A percentile compares a stretch with the other conserved stretches of the same genome.
phyloP scores from a whole-genome alignment of 2,888 invertebrate genomes.

The Poecilobothrus nobilitatus region DNA sequence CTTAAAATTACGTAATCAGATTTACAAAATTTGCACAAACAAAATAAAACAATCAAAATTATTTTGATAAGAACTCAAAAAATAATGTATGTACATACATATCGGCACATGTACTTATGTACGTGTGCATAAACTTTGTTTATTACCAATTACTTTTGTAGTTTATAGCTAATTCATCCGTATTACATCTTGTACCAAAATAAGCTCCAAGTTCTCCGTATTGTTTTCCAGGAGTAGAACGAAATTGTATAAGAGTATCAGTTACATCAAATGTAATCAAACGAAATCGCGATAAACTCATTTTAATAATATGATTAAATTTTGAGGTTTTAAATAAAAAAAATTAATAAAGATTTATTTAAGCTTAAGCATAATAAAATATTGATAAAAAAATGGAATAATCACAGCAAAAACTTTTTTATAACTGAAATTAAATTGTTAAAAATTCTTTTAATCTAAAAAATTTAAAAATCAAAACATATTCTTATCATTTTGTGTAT shows the following conservation, averaged over 20 bases:
- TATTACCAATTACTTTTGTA: conserved; percentile 57
- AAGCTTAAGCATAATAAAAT: no score
- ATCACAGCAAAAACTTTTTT: no score
- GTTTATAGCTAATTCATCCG: conserved; percentile 50
- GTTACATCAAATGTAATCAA: conserved; percentile 83
- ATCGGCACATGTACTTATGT: no score
- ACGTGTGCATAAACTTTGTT: background rate
- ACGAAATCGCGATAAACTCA: conserved; percentile 38
- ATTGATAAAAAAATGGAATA: no score
- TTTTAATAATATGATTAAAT: conserved; percentile 21
- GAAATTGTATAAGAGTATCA: conserved; percentile 70
- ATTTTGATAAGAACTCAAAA: background rate
- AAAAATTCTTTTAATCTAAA: no score
- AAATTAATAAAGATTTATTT: no score
- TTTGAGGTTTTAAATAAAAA: background rate
- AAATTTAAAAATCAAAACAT: no score
- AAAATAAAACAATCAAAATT: background rate
- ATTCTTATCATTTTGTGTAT: no score
- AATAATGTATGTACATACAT: background rate
- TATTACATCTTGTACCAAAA: conserved; percentile 58
- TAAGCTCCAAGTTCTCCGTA: conserved; percentile 62
- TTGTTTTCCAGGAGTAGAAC: conserved; percentile 59
- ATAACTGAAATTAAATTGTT: no score
- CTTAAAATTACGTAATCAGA: background rate
- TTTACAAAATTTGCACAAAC: background rate